These are phyloP conservation scores for Dryoscopus gambensis DNA, from an alignment of 2,113 vertebrate genomes.

Conservation along the genomic window DNA sequence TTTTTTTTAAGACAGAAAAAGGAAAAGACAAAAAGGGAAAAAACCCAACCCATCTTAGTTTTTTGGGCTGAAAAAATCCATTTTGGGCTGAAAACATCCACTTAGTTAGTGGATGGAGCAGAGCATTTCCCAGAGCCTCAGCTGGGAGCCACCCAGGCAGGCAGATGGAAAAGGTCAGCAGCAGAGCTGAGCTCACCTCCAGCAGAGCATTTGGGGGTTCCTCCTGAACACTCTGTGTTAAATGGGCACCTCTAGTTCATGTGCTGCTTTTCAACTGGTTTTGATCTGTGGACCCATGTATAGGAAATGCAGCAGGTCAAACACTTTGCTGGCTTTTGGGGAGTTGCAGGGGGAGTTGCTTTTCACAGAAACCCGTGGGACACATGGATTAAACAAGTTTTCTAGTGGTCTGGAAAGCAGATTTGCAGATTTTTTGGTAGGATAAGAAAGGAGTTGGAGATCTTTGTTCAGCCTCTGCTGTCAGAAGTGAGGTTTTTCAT, in stretches of 20 bases:
- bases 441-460: neutral
- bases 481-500: slow-evolving; percentile 14
- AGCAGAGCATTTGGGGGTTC: neutral
- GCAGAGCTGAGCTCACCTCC: neutral
- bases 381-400: neutral
- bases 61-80: too few relatives aligned
- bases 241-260: neutral
- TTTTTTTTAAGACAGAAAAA: neutral
- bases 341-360: rapidly evolving
- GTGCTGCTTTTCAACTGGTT: neutral
- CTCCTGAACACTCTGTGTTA: neutral
- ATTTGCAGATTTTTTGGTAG: neutral
- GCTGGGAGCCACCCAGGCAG: rapidly evolving
- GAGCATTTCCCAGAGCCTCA: neutral
- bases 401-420: neutral
- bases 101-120: neutral
- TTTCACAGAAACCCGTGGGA: neutral
- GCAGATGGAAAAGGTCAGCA: neutral
- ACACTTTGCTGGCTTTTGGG: neutral
- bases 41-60: neutral
- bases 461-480: neutral
- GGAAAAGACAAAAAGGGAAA: neutral
- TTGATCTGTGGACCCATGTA: neutral
- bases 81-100: too few relatives aligned
- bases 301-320: neutral